Evolutionary conservation across 1,140 invertebrate species (phyloP), one percentile per base, ranked within the genome.

Genomic region (Drosophila neocordata): DNA sequence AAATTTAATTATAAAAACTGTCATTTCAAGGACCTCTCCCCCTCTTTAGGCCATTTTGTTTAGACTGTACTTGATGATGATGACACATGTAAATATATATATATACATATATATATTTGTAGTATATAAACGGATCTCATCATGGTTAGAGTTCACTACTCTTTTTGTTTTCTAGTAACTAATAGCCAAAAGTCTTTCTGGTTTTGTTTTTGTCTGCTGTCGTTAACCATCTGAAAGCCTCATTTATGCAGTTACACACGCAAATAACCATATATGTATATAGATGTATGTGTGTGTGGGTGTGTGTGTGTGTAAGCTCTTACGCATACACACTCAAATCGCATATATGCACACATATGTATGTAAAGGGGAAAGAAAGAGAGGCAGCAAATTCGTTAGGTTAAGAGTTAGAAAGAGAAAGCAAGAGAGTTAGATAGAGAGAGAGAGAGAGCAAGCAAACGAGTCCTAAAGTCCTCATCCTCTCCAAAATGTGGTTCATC

Each of bases 151-250:
- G 15, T 48, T 48, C 41, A 18, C 15, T 48, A n/a, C 37, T 20
- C 15, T 48, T 48, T 15, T 20, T 48, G 59, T 24, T 24, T 15
- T 48, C 20, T 64, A 31, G 65, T 73, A 76, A 73, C 62, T 73
- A 76, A 76, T 65, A 69, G 38, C 6, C n/a, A 44, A 65, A 73
- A 73, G 67, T 85, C 74, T 41, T 5, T 41, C 6, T 48, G 3
- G 2, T 20, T 18, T 44, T 44, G n/a, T 44, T 44, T 13, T 44
- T 8, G 41, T 48, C 60, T 27, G 67, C 44, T 38, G 65, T 63
- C 61, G 82, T 79, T 88, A 90, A 88, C 77, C 84, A 88, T 74
- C 81, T 90, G 88, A 89, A 79, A 89, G 89, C 80, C 89, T 72
- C 83, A 90, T 85, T 90, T 90, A 88, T 90, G 68, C 68, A 77